Base-by-base conservation (phyloP, 2,888 invertebrate genomes). In the Scaptodrosophila latifasciaeformis region DNA sequence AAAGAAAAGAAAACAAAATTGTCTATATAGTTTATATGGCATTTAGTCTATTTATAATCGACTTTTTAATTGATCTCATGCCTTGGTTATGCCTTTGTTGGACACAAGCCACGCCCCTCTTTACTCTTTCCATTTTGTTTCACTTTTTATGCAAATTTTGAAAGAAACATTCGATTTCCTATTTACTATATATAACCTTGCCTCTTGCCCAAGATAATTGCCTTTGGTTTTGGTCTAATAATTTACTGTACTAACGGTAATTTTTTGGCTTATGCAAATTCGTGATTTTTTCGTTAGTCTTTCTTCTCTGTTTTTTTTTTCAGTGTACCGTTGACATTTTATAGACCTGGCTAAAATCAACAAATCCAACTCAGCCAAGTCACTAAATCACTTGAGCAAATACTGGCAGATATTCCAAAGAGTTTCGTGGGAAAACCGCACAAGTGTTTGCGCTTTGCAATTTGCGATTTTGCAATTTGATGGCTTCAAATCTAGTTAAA, bases 361-460 rank as follows among this genome's bases (percentile, higher is more conserved):
- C 24, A 44, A 44, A 2, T 6, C 19, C n/a, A n/a, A n/a, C n/a
- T 39, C 18, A 39, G 9, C 35, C 35, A 57, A 68, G 53, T 56
- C 70, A 34, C 30, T 40, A 50, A 70, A 70, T 70, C 67, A 63
- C 56, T 63, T 54, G 48, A 44, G 39, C 49, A 61, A 61, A 61
- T 42, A 54, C n/a, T n/a, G n/a, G n/a, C n/a, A n/a, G n/a, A n/a
- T n/a, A n/a, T 48, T 48, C 49, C 51, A 45, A 55, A 42, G 47
- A 59, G 18, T 29, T n/a, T 68, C 65, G 71, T 70, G 70, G 68
- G 70, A 70, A 70, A 70, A 55, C 62, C 62, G 54, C 64, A 57
- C 58, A 62, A 51, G 18, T 18, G 37, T 15, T 37, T 17, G 15
- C 5, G 15, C 18, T 56, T 68, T 49, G 54, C n/a, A n/a, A n/a